Evolutionary conservation across 2,113 vertebrate species (phyloP).

Genomic region (Hydropotes inermis): DNA sequence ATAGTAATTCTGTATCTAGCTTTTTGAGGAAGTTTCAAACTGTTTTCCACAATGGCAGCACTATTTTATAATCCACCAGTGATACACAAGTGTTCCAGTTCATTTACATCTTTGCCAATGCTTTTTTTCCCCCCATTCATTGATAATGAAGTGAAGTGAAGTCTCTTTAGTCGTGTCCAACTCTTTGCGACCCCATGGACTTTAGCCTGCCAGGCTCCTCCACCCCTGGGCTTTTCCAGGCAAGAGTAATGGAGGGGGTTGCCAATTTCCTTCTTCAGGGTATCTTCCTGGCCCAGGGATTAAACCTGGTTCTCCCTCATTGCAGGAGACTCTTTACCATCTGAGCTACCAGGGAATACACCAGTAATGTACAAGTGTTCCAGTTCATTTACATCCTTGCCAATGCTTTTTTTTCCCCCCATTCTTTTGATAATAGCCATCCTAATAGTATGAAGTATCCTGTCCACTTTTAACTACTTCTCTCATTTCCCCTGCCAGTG

Average conservation of each 20-base stretch:
- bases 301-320: background rate
- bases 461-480: background rate
- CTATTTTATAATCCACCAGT: background rate
- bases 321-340: background rate
- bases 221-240: background rate
- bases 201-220: background rate
- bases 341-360: background rate
- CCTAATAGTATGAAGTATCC: background rate
- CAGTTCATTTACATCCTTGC: background rate
- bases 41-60: background rate
- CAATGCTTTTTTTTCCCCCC: background rate
- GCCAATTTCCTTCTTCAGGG: background rate
- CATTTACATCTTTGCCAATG: background rate
- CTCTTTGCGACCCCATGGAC: background rate
- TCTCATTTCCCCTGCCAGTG: background rate
- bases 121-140: background rate
- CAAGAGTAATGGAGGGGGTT: background rate
- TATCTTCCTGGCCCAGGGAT: background rate
- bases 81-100: background rate
- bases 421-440: background rate
- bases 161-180: background rate
- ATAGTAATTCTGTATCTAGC: background rate
- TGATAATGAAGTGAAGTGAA: background rate
- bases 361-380: background rate
- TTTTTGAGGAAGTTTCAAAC: background rate